Evolutionary conservation across 2,113 vertebrate genomes (phyloP).

Genomic region (Paramormyrops kingsleyae): DNA sequence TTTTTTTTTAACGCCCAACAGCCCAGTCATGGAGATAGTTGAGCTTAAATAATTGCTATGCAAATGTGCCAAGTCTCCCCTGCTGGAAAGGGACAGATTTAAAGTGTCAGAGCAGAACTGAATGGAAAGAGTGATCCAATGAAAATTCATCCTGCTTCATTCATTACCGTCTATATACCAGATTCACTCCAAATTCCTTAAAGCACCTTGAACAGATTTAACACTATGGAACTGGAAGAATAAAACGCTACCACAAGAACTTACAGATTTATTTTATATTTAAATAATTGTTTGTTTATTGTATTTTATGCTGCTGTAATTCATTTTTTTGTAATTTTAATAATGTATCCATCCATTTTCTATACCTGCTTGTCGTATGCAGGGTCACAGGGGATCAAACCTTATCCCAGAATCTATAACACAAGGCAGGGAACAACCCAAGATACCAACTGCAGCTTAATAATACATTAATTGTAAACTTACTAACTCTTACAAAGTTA

Average conservation of each 20-base stretch:
- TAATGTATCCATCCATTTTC: not conserved
- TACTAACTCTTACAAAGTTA: not conserved
- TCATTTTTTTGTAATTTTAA: not conserved
- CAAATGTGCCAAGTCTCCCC: not conserved
- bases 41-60: not conserved
- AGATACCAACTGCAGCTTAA: too few relatives aligned
- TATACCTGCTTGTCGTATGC: not conserved
- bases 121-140: not conserved
- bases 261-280: not conserved
- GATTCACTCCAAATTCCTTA: not conserved
- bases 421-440: not conserved
- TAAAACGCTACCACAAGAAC: not conserved
- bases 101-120: not conserved
- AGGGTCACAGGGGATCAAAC: not conserved
- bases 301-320: not conserved
- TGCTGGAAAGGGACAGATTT: not conserved
- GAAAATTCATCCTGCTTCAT: not conserved
- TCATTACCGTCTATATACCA: not conserved
- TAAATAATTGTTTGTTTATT: not conserved
- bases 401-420: not conserved
- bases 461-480: not conserved
- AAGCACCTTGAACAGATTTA: not conserved
- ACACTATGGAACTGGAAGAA: not conserved
- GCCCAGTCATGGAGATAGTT: not conserved
- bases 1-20: not conserved